A percentile compares a stretch with the other conserved stretches of the same genome.
Conservation (phyloP, 2,888 invertebrate species). For the Chrysomela aeneicollis region DNA sequence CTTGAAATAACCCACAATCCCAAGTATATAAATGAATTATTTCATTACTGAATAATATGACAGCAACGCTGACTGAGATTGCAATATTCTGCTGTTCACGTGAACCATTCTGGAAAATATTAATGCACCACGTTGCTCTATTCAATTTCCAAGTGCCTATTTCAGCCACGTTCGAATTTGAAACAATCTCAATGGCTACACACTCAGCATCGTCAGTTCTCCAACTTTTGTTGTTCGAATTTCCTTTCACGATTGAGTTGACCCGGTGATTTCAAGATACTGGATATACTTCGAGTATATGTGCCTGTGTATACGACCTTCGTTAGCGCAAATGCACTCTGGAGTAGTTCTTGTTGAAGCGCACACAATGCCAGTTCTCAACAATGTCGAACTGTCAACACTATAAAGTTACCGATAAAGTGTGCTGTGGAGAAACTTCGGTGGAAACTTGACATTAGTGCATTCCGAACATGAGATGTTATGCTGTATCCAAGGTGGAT, state of each 20-base stretch:
- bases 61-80: too few species aligned
- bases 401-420: slow-evolving; percentile 1
- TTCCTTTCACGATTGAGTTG: neutral
- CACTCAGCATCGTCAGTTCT: too few species aligned
- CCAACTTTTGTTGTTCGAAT: too few species aligned
- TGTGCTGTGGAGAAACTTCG: neutral
- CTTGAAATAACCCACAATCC: too few species aligned
- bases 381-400: slow-evolving; percentile 4
- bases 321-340: neutral
- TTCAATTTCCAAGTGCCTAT: too few species aligned
- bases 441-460: neutral
- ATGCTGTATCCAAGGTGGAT: neutral
- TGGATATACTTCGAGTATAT: neutral
- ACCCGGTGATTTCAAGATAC: neutral
- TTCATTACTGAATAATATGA: too few species aligned
- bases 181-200: too few species aligned
- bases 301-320: neutral
- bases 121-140: too few species aligned
- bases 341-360: neutral
- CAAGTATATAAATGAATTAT: too few species aligned
- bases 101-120: too few species aligned
- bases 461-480: neutral
- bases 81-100: too few species aligned
- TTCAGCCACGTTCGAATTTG: too few species aligned
- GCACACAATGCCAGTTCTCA: neutral